A percentile compares a stretch with the other conserved stretches of the same genome.
These are phyloP conservation scores for Macrotus californicus DNA, from an alignment of 2,113 vertebrate genomes.

Conservation along the genomic window DNA sequence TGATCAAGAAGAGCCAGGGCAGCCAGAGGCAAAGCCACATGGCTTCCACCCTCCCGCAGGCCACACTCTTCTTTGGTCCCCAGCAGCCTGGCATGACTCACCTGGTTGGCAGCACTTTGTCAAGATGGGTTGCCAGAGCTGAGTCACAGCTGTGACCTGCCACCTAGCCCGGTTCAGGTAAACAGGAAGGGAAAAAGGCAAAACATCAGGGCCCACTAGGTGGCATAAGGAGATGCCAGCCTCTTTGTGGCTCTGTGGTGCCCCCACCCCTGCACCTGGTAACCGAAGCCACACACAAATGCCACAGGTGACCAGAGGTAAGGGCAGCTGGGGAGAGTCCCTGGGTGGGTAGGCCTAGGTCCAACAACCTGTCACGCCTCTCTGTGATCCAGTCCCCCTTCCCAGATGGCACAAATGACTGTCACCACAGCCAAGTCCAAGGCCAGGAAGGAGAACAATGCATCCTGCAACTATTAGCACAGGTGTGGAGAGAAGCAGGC, in stretches of 20 bases:
- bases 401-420: not conserved
- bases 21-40: not conserved
- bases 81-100: not conserved
- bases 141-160: slow-evolving; percentile 53
- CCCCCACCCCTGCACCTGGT: not conserved
- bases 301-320: not conserved
- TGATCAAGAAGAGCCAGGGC: not conserved
- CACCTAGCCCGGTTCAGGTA: not conserved
- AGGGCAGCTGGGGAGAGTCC: not conserved
- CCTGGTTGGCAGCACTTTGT: not conserved
- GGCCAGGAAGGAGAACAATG: not conserved
- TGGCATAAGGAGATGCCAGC: not conserved
- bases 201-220: not conserved
- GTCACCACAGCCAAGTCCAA: not conserved
- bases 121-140: not conserved
- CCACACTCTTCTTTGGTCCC: not conserved
- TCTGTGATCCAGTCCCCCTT: not conserved
- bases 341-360: not conserved
- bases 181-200: not conserved
- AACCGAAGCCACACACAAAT: not conserved
- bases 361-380: not conserved
- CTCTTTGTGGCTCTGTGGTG: not conserved
- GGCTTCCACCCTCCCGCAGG: not conserved
- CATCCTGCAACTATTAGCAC: not conserved
- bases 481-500: not conserved